Evolutionary conservation across 1,140 invertebrate species (phyloP), one percentile per base, ranked within the genome.

Genomic region (Lepidurus arcticus): DNA sequence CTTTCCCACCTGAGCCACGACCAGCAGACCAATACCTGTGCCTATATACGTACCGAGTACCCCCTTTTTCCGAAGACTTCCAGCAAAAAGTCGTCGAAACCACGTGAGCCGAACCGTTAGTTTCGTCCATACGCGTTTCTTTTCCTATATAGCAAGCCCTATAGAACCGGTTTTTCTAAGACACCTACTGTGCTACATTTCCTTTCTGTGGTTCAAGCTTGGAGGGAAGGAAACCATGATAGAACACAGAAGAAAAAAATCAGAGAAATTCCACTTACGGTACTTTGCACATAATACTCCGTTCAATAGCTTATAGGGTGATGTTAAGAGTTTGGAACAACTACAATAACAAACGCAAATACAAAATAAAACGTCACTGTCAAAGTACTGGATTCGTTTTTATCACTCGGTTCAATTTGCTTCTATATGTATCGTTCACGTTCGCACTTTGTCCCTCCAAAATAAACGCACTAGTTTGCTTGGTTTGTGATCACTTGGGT

Each of bases 201-300:
- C 34, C 2, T 34, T 3, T 34, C 34, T 34, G 34, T 34, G 34
- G 34, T 34, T 34, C 34, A 26, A 26, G 26, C 26, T 26, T 26
- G 1, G 26, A 65, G 47, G 13, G 21, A 65, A 65, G 11, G 16
- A 9, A 11, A 21, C 11, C 13, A 13, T 21, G 3, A 13, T 21
- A 65, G 21, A 65, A 65, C 13, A 65, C 24, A 24, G 24, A 24
- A 65, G 8, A 13, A 21, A 13, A 65, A 5, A 7, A 65, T 7
- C 16, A 0, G 1, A 21, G 7, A 65, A 65, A 21, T 21, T 13
- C 53, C 53, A 65, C 53, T 65, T 65, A 65, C 53, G 53, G 53
- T 65, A 65, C 53, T 65, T 65, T 9, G 53, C 53, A 65, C 53
- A 65, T 65, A 65, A 65, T 65, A 65, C 21, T 65, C 53, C 53